A percentile compares a stretch with the other conserved stretches of the same genome.
Evolutionary conservation across 2,113 vertebrate genomes (phyloP).

Genomic region (Electrona antarctica): DNA sequence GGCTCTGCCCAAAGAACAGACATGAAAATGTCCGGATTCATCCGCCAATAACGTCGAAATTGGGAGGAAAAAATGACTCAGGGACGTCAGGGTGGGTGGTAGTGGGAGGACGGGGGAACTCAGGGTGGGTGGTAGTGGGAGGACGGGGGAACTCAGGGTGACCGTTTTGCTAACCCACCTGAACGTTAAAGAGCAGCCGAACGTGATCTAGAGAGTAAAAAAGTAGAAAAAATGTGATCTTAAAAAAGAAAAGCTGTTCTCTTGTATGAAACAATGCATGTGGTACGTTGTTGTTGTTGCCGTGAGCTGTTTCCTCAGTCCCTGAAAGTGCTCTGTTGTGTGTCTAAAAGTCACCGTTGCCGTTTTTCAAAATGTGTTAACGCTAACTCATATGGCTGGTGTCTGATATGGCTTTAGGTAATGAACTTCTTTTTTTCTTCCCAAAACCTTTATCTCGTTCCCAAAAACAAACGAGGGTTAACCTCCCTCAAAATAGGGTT

Average conservation of each 20-base stretch:
- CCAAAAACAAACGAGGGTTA: background rate
- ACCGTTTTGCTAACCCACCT: slow-evolving; percentile 9
- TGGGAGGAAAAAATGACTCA: slow-evolving; percentile 1
- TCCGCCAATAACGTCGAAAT: slow-evolving; percentile 62
- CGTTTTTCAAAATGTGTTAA: slow-evolving; percentile 17
- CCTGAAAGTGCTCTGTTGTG: slow-evolving; percentile 47
- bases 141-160: slow-evolving; percentile 13
- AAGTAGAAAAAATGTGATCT: slow-evolving; percentile 4
- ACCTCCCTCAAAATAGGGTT: too few relatives aligned
- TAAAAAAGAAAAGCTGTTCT: slow-evolving; percentile 1
- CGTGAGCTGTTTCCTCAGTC: background rate
- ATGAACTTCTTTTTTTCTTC: background rate
- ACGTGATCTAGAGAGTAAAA: background rate
- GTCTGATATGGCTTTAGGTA: slow-evolving; percentile 66
- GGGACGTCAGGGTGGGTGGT: too few relatives aligned
- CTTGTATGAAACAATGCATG: background rate
- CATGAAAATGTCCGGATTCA: slow-evolving; percentile 79
- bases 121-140: too few relatives aligned
- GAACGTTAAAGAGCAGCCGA: too few relatives aligned
- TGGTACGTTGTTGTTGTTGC: too few relatives aligned
- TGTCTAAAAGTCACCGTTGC: slow-evolving; percentile 17
- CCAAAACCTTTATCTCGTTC: slow-evolving; percentile 23
- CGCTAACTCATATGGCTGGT: slow-evolving; percentile 59
- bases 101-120: slow-evolving; percentile 11
- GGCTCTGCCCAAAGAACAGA: slow-evolving; percentile 76